Percentiles rank a stretch among this genome's conserved stretches.
Evolutionary conservation across 1,140 invertebrate species (phyloP).

Genomic region (Panagrolaimus sp.): DNA sequence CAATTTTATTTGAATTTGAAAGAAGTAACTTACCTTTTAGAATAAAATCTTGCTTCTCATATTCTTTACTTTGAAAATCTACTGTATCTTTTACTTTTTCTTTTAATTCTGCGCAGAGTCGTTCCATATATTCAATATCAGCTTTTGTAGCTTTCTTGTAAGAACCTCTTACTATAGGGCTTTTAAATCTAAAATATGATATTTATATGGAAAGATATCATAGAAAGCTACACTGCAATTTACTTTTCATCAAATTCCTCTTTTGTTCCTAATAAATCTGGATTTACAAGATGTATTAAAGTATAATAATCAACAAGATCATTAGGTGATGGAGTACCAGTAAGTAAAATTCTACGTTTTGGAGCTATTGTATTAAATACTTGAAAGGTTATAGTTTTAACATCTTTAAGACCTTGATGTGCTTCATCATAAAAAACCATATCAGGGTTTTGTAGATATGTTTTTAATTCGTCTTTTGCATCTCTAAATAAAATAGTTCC

Average conservation of each 20-base stretch:
- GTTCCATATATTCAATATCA: constrained; percentile 47
- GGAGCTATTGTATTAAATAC: constrained; percentile 59
- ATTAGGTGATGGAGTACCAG: constrained; percentile 63
- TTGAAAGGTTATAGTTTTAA: constrained; percentile 59
- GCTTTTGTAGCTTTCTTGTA: constrained; percentile 42
- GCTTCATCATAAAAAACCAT: constrained; percentile 63
- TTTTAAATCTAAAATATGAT: constrained; percentile 66
- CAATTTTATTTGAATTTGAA: no score
- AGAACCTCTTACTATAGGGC: constrained; percentile 64
- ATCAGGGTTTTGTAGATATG: constrained; percentile 62
- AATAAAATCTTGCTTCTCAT: no score
- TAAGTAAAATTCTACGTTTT: constrained; percentile 60
- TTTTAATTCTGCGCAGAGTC: constrained; percentile 53
- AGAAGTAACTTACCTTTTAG: no score
- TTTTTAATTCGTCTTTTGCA: constrained; percentile 23
- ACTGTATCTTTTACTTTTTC: constrained; percentile 43
- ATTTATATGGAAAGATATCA: constrained; percentile 38
- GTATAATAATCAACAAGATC: constrained; percentile 62
- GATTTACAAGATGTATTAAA: constrained; percentile 63
- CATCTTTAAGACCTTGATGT: constrained; percentile 60
- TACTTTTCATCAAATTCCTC: not conserved
- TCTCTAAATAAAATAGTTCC: not conserved
- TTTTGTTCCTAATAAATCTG: constrained; percentile 59
- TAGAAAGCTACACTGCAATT: no score
- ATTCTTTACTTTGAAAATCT: no score